Evolutionary conservation across 2,888 invertebrate genomes (phyloP).

Genomic region (Chrysolina haemoptera): DNA sequence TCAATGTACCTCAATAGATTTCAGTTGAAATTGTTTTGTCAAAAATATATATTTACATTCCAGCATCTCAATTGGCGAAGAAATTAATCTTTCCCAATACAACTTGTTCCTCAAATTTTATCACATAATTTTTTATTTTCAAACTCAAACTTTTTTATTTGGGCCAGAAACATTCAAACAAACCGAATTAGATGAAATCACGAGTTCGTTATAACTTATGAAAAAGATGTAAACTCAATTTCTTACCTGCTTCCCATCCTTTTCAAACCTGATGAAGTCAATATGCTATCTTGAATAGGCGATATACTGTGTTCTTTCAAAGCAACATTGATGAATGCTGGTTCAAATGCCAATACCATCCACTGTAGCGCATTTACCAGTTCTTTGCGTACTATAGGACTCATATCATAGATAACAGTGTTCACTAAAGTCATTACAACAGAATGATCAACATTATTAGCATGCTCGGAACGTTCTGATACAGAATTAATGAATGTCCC

Average conservation of each 20-base stretch:
- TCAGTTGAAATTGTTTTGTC: too few relatives aligned
- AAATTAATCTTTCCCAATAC: too few relatives aligned
- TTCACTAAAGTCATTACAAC: slow-evolving; percentile 90
- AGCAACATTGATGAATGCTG: slow-evolving; percentile 86
- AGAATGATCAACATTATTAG: slow-evolving; percentile 93
- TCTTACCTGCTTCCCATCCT: slow-evolving; percentile 64
- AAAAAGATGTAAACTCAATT: neutral
- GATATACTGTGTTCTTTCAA: slow-evolving; percentile 74
- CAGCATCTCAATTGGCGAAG: too few relatives aligned
- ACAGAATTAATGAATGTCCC: slow-evolving; percentile 94
- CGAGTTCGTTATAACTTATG: too few relatives aligned
- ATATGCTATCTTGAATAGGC: slow-evolving; percentile 52
- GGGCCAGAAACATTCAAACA: too few relatives aligned
- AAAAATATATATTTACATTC: too few relatives aligned
- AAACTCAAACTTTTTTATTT: too few relatives aligned
- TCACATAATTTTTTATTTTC: too few relatives aligned
- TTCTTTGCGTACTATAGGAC: slow-evolving; percentile 89
- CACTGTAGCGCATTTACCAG: slow-evolving; percentile 89
- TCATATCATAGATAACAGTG: slow-evolving; percentile 84
- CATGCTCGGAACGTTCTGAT: slow-evolving; percentile 90
- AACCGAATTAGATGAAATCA: too few relatives aligned
- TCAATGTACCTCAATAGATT: too few relatives aligned
- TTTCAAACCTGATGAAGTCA: slow-evolving; percentile 58
- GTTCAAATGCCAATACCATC: slow-evolving; percentile 90
- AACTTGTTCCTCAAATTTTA: too few relatives aligned